These are phyloP conservation scores for Clanis bilineata DNA, from an alignment of 2,888 invertebrate species.

Conservation along the genomic window DNA sequence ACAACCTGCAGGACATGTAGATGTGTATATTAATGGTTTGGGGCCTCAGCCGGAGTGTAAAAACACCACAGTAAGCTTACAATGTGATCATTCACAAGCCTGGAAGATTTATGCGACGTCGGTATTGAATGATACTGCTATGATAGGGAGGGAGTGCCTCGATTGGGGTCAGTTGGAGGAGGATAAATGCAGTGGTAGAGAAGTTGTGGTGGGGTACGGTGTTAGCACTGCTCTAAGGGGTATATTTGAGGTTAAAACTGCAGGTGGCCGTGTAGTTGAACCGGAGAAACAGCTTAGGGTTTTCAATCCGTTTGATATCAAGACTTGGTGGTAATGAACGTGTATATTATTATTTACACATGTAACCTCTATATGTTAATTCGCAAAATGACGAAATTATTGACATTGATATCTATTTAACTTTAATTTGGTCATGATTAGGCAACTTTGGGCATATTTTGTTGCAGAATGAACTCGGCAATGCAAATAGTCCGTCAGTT, in stretches of 20 bases:
- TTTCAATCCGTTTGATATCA: slow-evolving; percentile 50
- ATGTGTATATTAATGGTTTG: slow-evolving; percentile 69
- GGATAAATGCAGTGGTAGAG: slow-evolving; percentile 50
- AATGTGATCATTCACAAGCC: slow-evolving; percentile 67
- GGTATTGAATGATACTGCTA: slow-evolving; percentile 35
- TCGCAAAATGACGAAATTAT: too few species aligned
- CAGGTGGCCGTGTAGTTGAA: slow-evolving; percentile 24
- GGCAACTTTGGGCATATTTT: background rate
- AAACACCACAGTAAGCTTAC: slow-evolving; percentile 51
- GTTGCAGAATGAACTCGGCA: background rate
- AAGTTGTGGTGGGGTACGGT: slow-evolving; percentile 51
- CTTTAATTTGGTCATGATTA: too few species aligned
- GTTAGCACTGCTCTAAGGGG: slow-evolving; percentile 45
- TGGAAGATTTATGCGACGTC: slow-evolving; percentile 64
- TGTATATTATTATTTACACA: too few species aligned
- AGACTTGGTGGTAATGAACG: slow-evolving; percentile 27
- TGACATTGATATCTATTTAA: too few species aligned
- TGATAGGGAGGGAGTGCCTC: slow-evolving; percentile 49
- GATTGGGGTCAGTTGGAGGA: slow-evolving; percentile 50
- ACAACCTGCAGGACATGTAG: slow-evolving; percentile 59
- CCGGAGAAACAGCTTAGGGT: slow-evolving; percentile 31
- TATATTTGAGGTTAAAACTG: slow-evolving; percentile 58
- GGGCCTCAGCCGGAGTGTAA: slow-evolving; percentile 63
- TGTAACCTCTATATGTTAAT: too few species aligned
- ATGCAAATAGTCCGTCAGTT: too few species aligned